Percentiles rank a stretch among this genome's conserved stretches.
Evolutionary conservation across 2,888 invertebrate genomes (phyloP).

Genomic region (Pachliopta kotzebuea): DNA sequence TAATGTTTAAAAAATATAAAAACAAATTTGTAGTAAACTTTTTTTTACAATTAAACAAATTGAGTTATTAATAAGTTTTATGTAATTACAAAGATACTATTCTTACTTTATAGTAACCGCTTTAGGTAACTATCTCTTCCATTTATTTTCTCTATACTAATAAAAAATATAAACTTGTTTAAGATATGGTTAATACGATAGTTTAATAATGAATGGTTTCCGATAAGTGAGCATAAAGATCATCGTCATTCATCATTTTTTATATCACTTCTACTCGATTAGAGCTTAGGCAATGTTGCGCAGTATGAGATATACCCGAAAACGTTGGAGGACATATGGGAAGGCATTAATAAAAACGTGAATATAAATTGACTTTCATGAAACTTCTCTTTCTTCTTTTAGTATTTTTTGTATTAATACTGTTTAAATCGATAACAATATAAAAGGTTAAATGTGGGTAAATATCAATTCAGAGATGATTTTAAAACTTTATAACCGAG

Average conservation of each 20-base stretch:
- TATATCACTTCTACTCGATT: slow-evolving; percentile 72
- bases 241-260: slow-evolving; percentile 60
- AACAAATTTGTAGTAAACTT: no score
- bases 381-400: slow-evolving; percentile 29
- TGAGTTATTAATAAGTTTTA: no score
- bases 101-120: no score
- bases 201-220: slow-evolving; percentile 25
- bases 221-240: slow-evolving; percentile 38
- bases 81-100: no score
- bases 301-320: slow-evolving; percentile 51
- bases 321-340: slow-evolving; percentile 43
- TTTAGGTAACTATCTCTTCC: no score
- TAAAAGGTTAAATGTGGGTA: no score
- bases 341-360: slow-evolving; percentile 70
- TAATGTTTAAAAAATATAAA: no score
- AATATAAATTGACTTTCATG: slow-evolving; percentile 54
- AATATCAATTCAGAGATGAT: slow-evolving; percentile 10
- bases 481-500: not conserved
- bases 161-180: no score
- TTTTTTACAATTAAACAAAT: no score
- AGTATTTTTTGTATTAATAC: not conserved
- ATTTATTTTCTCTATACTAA: no score
- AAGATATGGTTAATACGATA: not conserved
- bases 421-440: not conserved
- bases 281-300: slow-evolving; percentile 50